These are phyloP conservation scores for Pristionchus mayeri DNA, from an alignment of 2,888 invertebrate species.

Conservation along the genomic window DNA sequence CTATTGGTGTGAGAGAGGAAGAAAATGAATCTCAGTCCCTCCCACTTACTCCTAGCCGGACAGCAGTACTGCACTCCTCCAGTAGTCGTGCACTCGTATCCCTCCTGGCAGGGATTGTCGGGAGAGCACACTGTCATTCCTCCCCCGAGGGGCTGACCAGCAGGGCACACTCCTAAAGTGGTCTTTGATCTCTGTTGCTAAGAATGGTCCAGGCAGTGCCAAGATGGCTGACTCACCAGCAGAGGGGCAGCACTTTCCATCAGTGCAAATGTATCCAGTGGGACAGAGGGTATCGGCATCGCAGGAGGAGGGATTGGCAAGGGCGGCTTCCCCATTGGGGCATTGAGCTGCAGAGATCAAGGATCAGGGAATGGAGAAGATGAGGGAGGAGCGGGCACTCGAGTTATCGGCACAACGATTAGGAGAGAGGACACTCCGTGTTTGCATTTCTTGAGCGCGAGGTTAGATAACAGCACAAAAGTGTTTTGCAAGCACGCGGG, in stretches of 20 bases:
- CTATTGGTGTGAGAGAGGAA: too few species aligned
- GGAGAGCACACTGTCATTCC: conserved; percentile 68
- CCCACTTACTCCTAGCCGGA: conserved; percentile 59
- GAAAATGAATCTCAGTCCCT: neutral
- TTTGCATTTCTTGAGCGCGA: neutral
- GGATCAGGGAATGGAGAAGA: neutral
- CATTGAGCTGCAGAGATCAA: conserved; percentile 62
- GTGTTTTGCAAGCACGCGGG: neutral
- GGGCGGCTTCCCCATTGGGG: conserved; percentile 71
- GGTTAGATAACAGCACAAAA: neutral
- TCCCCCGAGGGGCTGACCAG: conserved; percentile 72
- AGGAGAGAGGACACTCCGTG: too few species aligned
- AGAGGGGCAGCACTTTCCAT: conserved; percentile 73
- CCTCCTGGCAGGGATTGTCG: conserved; percentile 72
- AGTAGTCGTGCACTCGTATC: conserved; percentile 72
- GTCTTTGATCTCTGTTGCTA: neutral
- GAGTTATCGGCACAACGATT: neutral
- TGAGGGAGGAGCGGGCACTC: neutral
- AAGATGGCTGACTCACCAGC: conserved; percentile 56
- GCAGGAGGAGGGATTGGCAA: conserved; percentile 68
- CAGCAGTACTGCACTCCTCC: conserved; percentile 74
- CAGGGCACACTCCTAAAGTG: conserved; percentile 70
- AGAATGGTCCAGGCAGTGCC: too few species aligned
- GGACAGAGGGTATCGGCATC: conserved; percentile 71
- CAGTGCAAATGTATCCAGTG: conserved; percentile 69